These are phyloP conservation scores for Stegostoma tigrinum DNA, from an alignment of 2,113 vertebrate species.

Conservation along the genomic window DNA sequence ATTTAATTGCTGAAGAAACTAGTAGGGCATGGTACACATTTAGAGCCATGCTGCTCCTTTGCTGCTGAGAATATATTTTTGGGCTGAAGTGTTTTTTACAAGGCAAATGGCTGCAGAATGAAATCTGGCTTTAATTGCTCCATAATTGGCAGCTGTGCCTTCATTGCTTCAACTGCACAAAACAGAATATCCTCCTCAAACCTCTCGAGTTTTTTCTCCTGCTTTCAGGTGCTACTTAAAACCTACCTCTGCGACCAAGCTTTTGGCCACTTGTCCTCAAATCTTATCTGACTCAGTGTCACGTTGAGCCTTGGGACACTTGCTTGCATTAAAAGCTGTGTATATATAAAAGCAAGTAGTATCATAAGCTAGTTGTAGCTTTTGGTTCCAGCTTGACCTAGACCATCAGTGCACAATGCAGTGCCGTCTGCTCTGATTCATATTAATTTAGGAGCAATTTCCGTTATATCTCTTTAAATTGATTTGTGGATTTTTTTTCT, in stretches of 20 bases:
- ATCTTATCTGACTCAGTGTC: not conserved
- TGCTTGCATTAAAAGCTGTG: not conserved
- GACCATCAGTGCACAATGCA: not conserved
- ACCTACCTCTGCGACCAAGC: not conserved
- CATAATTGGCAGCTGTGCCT: not conserved
- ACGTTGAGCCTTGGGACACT: not conserved
- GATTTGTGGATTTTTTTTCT: not conserved
- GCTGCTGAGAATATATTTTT: not conserved
- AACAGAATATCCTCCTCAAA: not conserved
- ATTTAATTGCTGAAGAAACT: constrained; percentile 3
- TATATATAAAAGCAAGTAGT: not conserved
- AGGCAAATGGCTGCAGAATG: not conserved
- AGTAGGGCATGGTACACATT: not conserved
- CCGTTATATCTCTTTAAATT: not conserved
- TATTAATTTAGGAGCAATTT: not conserved
- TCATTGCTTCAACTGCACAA: not conserved
- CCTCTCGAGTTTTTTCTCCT: not conserved
- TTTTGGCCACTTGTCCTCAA: not conserved
- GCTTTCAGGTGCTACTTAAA: not conserved
- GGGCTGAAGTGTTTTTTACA: not conserved
- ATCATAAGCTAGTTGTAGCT: not conserved
- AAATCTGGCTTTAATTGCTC: not conserved
- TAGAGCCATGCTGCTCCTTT: not conserved
- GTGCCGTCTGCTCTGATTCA: not conserved
- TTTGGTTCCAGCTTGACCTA: not conserved